Evolutionary conservation across 92 coral and sea anemone genomes (phyloP).

Genomic region (Phenganax stokvisi): DNA sequence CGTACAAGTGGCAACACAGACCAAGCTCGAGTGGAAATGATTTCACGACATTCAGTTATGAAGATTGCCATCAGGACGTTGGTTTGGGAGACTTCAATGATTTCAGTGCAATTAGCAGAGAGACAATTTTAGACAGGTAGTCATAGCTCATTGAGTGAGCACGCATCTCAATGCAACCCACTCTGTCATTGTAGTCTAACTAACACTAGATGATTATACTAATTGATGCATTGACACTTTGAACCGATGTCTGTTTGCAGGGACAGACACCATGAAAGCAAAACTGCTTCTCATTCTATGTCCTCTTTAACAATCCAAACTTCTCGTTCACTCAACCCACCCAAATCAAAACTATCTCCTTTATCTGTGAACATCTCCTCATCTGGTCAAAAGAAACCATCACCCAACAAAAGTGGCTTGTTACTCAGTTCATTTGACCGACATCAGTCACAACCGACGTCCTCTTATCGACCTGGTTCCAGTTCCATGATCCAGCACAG

Average conservation of each 20-base stretch:
- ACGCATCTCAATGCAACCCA: too few species aligned
- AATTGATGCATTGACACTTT: neutral
- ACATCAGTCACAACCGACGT: constrained; percentile 14
- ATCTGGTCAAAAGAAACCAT: constrained; percentile 3
- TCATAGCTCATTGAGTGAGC: neutral
- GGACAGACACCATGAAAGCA: neutral
- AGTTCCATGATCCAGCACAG: neutral
- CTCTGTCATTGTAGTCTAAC: too few species aligned
- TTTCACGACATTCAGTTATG: constrained; percentile 17
- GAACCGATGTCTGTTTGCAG: neutral
- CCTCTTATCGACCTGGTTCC: neutral
- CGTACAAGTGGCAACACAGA: constrained; percentile 19
- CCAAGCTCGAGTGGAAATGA: constrained; percentile 9
- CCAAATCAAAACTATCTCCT: constrained; percentile 15
- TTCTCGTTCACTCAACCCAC: neutral
- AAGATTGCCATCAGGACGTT: constrained; percentile 60
- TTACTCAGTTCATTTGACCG: constrained; percentile 29
- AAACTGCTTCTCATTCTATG: neutral
- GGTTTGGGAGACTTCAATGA: constrained; percentile 94
- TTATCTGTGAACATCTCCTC: constrained; percentile 13
- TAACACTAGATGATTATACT: neutral
- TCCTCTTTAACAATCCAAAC: constrained; percentile 14
- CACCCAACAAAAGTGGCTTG: neutral
- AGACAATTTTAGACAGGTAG: constrained; percentile 10
- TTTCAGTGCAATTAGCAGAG: constrained; percentile 73